A percentile compares a stretch with the other conserved stretches of the same genome.
Evolutionary conservation across 2,888 invertebrate species (phyloP).

Genomic region (Baronia brevicornis): DNA sequence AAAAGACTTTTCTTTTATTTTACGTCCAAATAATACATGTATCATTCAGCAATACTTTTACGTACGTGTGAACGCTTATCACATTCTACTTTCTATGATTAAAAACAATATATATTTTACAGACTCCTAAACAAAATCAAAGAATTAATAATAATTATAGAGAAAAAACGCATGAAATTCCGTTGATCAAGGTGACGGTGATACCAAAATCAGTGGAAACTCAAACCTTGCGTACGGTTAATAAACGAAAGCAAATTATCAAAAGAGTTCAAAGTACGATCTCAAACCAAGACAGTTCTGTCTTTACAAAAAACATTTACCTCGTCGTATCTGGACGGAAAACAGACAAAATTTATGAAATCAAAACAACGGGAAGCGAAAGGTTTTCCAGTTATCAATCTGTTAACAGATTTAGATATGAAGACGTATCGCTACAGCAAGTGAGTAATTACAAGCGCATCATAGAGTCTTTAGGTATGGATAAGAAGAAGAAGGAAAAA

Average conservation of each 20-base stretch:
- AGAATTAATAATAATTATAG: conserved; percentile 6
- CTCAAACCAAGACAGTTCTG: conserved; percentile 41
- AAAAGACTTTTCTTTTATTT: too few species aligned
- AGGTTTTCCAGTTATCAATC: conserved; percentile 26
- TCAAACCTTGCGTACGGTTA: conserved; percentile 26
- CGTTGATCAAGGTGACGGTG: conserved; percentile 45
- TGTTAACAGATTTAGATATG: conserved; percentile 26
- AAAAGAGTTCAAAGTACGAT: conserved; percentile 31
- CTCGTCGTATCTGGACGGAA: conserved; percentile 35
- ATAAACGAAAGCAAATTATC: conserved; percentile 24
- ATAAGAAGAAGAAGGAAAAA: conserved; percentile 35
- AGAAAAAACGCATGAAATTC: conserved; percentile 24
- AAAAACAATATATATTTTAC: too few species aligned
- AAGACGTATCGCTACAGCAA: conserved; percentile 27
- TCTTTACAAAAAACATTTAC: conserved; percentile 36
- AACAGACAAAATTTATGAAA: conserved; percentile 39
- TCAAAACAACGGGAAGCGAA: conserved; percentile 46
- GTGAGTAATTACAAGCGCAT: conserved; percentile 31
- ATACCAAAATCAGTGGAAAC: conserved; percentile 35
- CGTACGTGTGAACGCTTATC: too few species aligned
- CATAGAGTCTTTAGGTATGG: conserved; percentile 43
- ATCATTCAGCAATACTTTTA: too few species aligned
- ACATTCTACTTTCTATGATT: too few species aligned
- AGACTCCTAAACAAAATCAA: conserved; percentile 10
- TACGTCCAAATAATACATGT: too few species aligned